Conservation (phyloP, 2,888 invertebrate genomes). For the Chymomyza caudatula region DNA sequence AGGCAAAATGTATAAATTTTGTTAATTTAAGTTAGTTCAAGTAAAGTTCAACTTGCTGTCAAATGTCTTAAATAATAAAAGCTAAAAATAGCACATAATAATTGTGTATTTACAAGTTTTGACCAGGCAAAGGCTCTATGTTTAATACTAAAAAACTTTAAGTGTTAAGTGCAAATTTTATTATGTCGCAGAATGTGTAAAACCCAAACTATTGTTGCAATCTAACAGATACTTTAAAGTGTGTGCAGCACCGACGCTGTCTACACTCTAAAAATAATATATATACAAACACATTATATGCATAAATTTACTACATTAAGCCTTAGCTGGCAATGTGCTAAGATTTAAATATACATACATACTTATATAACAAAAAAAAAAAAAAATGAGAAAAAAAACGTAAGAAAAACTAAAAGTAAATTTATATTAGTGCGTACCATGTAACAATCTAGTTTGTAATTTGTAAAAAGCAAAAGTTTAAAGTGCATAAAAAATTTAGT, state of each 20-base stretch:
- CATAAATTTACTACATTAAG: neutral
- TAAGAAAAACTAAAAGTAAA: slow-evolving; percentile 32
- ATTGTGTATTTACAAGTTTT: slow-evolving; percentile 10
- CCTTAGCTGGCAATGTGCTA: neutral
- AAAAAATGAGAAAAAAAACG: neutral
- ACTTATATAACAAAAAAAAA: slow-evolving; percentile 19
- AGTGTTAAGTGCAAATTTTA: neutral
- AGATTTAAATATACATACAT: slow-evolving; percentile 10
- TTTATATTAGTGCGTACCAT: slow-evolving; percentile 56
- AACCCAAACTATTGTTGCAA: slow-evolving; percentile 44
- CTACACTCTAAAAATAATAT: slow-evolving; percentile 52
- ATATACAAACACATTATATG: slow-evolving; percentile 18
- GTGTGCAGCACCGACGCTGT: slow-evolving; percentile 30
- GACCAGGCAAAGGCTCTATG: slow-evolving; percentile 37
- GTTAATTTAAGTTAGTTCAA: slow-evolving; percentile 29
- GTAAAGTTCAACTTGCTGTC: slow-evolving; percentile 14
- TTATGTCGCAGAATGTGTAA: neutral
- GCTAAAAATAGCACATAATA: neutral
- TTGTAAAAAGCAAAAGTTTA: slow-evolving; percentile 61
- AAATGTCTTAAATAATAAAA: slow-evolving; percentile 9
- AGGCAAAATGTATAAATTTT: slow-evolving; percentile 22
- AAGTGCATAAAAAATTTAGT: slow-evolving; percentile 57
- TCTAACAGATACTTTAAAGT: slow-evolving; percentile 44
- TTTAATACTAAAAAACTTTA: neutral
- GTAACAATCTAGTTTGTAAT: slow-evolving; percentile 64